phyloP scores from a whole-genome alignment of 2,113 vertebrate genomes.

The Penelope pileata region DNA sequence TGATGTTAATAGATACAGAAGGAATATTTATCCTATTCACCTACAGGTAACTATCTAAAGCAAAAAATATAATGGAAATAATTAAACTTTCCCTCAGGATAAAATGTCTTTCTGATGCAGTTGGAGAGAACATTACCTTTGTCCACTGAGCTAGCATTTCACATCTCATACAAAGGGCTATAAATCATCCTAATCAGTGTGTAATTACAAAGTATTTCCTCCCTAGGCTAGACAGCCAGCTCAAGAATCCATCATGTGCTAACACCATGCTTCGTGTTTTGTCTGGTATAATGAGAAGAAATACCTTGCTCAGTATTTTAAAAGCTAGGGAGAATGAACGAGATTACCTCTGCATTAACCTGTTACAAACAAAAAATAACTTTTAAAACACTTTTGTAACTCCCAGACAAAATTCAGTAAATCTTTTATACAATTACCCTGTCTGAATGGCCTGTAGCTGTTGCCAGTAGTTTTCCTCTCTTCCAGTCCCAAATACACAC shows the following conservation, averaged over 20 bases:
- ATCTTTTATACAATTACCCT: constrained; percentile 74
- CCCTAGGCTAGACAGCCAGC: not conserved
- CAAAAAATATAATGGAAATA: not conserved
- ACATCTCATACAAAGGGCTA: not conserved
- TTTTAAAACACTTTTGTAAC: not conserved
- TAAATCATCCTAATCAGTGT: not conserved
- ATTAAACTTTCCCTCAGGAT: not conserved
- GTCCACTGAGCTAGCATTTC: not conserved
- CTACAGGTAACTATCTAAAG: not conserved
- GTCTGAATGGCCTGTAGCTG: constrained; percentile 92
- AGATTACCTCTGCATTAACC: not conserved
- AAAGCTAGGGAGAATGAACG: not conserved
- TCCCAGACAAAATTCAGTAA: not conserved
- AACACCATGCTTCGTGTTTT: not conserved
- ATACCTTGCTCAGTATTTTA: not conserved
- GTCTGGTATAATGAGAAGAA: not conserved
- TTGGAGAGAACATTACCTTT: not conserved
- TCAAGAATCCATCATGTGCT: not conserved
- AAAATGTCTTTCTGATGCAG: not conserved
- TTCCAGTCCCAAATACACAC: constrained; percentile 97
- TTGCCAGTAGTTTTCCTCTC: constrained; percentile 90
- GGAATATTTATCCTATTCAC: not conserved
- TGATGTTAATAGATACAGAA: not conserved
- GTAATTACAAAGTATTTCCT: not conserved
- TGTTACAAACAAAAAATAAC: not conserved